Evolutionary conservation across 2,888 invertebrate species (phyloP).

Genomic region (Halictus quadricinctus): DNA sequence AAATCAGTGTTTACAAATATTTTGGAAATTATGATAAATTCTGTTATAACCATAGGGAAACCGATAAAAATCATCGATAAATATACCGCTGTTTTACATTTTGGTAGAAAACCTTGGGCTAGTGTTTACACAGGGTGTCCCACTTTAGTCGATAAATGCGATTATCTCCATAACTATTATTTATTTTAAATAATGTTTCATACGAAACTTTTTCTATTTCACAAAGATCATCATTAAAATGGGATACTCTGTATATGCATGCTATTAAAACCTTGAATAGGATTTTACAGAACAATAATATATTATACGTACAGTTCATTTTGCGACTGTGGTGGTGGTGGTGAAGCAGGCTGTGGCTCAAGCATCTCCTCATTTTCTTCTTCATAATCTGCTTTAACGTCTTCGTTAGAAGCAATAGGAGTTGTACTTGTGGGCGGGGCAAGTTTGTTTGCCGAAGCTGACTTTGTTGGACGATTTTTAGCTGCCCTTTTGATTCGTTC

Average conservation of each 20-base stretch:
- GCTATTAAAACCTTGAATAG: not conserved
- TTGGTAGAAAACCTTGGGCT: not conserved
- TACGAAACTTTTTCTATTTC: too few relatives aligned
- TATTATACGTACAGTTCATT: constrained; percentile 60
- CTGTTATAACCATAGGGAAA: not conserved
- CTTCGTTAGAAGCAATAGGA: constrained; percentile 80
- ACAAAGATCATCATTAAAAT: too few relatives aligned
- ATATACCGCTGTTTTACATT: not conserved
- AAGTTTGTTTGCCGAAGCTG: constrained; percentile 83
- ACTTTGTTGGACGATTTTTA: constrained; percentile 85
- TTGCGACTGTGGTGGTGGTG: constrained; percentile 34
- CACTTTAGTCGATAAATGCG: too few relatives aligned
- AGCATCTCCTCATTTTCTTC: constrained; percentile 76
- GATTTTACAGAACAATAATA: not conserved
- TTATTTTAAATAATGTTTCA: too few relatives aligned
- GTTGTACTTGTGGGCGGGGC: constrained; percentile 78
- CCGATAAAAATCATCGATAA: not conserved
- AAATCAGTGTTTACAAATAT: not conserved
- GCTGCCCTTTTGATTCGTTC: constrained; percentile 97
- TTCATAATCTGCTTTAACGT: constrained; percentile 79
- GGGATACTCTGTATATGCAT: not conserved
- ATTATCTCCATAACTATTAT: too few relatives aligned
- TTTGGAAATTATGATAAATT: not conserved
- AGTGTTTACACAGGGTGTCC: not conserved
- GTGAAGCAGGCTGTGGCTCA: constrained; percentile 53